A percentile compares a stretch with the other conserved stretches of the same genome.
Evolutionary conservation across 35 echinoderm and acorn worm species (phyloP).

Genomic region (Chiridota heheva): DNA sequence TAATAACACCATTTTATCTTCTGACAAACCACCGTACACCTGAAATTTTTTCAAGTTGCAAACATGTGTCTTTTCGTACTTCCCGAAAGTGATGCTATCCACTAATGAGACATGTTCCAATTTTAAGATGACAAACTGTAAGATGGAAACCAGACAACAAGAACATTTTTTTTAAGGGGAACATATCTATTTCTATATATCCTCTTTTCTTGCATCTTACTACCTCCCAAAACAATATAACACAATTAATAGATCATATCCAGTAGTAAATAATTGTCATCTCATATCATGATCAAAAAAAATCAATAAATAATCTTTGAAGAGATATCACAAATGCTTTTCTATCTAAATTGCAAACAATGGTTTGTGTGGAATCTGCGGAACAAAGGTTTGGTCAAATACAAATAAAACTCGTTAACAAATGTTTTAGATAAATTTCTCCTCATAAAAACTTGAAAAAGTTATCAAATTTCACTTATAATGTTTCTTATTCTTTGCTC

Average conservation of each 20-base stretch:
- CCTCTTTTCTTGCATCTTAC: background rate
- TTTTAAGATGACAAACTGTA: constrained; percentile 77
- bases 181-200: background rate
- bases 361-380: no score
- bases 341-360: no score
- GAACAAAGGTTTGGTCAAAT: no score
- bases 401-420: no score
- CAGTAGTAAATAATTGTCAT: background rate
- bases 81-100: constrained; percentile 92
- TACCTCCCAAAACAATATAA: background rate
- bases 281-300: no score
- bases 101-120: constrained; percentile 76
- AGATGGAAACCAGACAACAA: background rate
- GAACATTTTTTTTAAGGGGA: background rate
- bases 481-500: no score
- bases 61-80: constrained; percentile 94
- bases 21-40: constrained; percentile 77
- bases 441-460: no score
- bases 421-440: no score
- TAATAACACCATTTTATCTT: constrained; percentile 89
- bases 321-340: no score
- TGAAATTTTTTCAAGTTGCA: constrained; percentile 94
- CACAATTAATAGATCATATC: no score
- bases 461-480: no score
- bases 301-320: no score